Percentiles rank a stretch among this genome's conserved stretches.
Conservation (phyloP, 2,888 invertebrate species). For the Argynnis bischoffii region DNA sequence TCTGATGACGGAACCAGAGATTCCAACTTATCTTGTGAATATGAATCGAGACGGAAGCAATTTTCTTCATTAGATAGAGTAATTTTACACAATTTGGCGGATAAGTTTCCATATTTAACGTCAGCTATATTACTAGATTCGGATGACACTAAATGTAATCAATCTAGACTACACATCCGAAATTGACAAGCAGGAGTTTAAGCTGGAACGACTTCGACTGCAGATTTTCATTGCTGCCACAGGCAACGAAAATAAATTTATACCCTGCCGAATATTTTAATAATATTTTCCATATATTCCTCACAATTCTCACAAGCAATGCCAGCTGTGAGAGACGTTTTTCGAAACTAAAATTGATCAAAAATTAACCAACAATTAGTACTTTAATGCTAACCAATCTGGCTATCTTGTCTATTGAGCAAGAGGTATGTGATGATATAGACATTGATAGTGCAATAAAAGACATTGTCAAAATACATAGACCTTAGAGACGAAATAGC, state of each 20-base stretch:
- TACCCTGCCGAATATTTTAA: too few relatives aligned
- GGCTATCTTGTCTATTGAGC: too few relatives aligned
- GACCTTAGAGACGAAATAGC: too few relatives aligned
- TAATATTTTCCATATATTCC: too few relatives aligned
- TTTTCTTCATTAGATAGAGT: conserved; percentile 33
- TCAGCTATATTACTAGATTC: conserved; percentile 11
- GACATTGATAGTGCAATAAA: too few relatives aligned
- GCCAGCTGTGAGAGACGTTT: too few relatives aligned
- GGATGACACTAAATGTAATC: conserved; percentile 19
- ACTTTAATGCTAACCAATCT: too few relatives aligned
- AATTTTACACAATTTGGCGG: conserved; percentile 23
- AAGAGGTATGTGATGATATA: too few relatives aligned
- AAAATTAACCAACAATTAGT: too few relatives aligned
- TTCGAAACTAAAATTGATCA: too few relatives aligned
- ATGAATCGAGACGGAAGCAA: conserved; percentile 30
- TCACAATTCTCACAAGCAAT: too few relatives aligned
- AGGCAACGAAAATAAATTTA: background rate
- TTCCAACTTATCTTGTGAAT: conserved; percentile 33
- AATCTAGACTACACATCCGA: conserved; percentile 18
- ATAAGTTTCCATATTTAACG: background rate
- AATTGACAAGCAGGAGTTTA: conserved; percentile 20
- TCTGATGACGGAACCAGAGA: conserved; percentile 25
- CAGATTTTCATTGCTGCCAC: conserved; percentile 6
- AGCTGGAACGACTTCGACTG: conserved; percentile 21
- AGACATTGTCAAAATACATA: too few relatives aligned